phyloP scores from a whole-genome alignment of 1,140 invertebrate species.

The Cherax destructor region DNA sequence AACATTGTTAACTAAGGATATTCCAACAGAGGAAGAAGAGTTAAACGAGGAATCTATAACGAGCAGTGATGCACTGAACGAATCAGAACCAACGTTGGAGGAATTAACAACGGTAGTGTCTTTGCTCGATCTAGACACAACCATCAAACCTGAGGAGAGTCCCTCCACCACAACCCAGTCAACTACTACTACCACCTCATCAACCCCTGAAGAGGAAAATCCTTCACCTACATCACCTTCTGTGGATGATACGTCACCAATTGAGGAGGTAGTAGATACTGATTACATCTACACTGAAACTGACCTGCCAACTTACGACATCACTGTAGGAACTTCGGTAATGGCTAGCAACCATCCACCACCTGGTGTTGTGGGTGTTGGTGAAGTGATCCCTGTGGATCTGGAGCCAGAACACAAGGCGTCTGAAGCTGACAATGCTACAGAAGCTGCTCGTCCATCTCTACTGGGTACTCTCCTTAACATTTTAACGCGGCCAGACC shows the following conservation, averaged over 20 bases:
- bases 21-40: background rate
- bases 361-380: constrained; percentile 41
- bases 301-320: constrained; percentile 45
- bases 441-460: constrained; percentile 3
- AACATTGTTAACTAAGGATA: constrained; percentile 14
- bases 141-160: constrained; percentile 10
- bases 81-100: constrained; percentile 13
- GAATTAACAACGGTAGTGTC: constrained; percentile 9
- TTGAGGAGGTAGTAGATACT: background rate
- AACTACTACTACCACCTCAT: background rate
- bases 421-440: background rate
- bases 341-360: background rate
- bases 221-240: background rate
- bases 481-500: constrained; percentile 55
- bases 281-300: constrained; percentile 25
- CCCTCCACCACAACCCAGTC: background rate
- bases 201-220: background rate
- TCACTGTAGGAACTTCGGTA: constrained; percentile 57
- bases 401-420: constrained; percentile 26
- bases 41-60: constrained; percentile 11
- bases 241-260: background rate
- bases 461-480: constrained; percentile 53
- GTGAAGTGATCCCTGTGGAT: constrained; percentile 64
- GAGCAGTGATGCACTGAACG: background rate
- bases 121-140: background rate